phyloP scores from a whole-genome alignment of 2,797 vertebrate genomes.

The Eptatretus atami region DNA sequence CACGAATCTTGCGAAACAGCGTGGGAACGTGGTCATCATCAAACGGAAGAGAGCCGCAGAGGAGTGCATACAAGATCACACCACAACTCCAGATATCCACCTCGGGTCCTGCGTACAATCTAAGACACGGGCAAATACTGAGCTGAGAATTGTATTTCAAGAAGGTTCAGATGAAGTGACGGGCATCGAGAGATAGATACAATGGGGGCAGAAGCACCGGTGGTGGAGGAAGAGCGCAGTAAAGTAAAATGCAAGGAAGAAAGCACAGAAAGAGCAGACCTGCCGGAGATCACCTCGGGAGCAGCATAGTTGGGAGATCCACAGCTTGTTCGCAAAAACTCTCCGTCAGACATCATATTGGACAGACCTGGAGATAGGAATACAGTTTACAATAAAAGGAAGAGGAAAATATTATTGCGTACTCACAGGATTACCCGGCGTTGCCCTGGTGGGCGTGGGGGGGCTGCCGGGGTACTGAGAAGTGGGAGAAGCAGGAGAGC shows the following conservation, averaged over 20 bases:
- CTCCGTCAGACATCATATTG: constrained; percentile 98
- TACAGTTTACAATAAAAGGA: no score
- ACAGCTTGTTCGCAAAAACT: constrained; percentile 89
- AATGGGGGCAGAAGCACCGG: neutral
- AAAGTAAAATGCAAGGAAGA: neutral
- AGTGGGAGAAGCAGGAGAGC: no score
- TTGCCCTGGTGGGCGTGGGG: neutral
- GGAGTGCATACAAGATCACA: constrained; percentile 74
- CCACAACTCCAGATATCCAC: constrained; percentile 98
- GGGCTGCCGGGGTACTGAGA: neutral
- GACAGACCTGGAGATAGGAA: constrained; percentile 31
- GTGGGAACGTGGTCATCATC: constrained; percentile 89
- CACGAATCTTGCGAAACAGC: constrained; percentile 88
- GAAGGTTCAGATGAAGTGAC: neutral
- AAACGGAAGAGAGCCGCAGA: constrained; percentile 87
- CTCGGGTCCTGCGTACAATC: constrained; percentile 77
- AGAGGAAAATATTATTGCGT: no score
- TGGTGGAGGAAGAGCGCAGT: neutral
- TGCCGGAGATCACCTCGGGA: constrained; percentile 94
- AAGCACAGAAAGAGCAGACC: constrained; percentile 17
- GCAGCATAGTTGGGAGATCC: constrained; percentile 95
- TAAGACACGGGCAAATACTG: constrained; percentile 12
- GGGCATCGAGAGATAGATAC: neutral
- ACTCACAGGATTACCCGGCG: neutral
- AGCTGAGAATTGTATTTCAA: no score